Evolutionary conservation across 2,797 vertebrate species (phyloP), one percentile per base, ranked within the genome.

Genomic region (Lagodon rhomboides): DNA sequence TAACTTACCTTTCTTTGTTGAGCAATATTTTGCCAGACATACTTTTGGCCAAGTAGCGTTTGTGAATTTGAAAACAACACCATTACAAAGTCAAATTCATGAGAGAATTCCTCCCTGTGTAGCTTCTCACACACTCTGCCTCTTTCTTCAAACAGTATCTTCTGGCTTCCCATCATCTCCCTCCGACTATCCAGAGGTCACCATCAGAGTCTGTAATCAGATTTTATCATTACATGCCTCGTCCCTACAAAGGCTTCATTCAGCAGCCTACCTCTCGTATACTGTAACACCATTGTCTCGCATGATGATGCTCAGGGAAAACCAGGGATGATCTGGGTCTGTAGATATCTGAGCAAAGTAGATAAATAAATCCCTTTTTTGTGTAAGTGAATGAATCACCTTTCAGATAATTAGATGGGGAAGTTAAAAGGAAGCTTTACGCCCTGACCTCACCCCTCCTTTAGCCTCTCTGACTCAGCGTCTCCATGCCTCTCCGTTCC

Each of bases 171-270:
- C 74, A 27, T 30, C 30, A 10, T 76, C 68, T 67, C 38, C 61
- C 46, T 53, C 64, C 38, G 73, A 75, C 56, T 59, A 34, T 49
- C 56, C 55, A 67, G 73, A 80, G 89, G 82, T 90, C 89, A 89
- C 43, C 30, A 25, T 66, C 51, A 54, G 72, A 75, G 83, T 86
- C 85, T 90, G 71, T 93, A 89, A 94, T 91, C 85, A 90, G 17
- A 83, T 87, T 89, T 8, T 76, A 74, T 85, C 61, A 76, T 84
- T 70, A 64, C 82, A 87, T 84, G 91, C 74, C 86, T 87, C 18
- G 11, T 44, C 53, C 61, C 44, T 17, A 91, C 90, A 92, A 92
- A 92, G 90, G 62, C 72, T 63, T 82, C 75, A 83, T 93, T 93
- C 79, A 93, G 30, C 79, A 93, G 30, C 44, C 20, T 25, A 43